Evolutionary conservation across 2,888 invertebrate species (phyloP).

Genomic region (Chaetogeoica ovagalla): DNA sequence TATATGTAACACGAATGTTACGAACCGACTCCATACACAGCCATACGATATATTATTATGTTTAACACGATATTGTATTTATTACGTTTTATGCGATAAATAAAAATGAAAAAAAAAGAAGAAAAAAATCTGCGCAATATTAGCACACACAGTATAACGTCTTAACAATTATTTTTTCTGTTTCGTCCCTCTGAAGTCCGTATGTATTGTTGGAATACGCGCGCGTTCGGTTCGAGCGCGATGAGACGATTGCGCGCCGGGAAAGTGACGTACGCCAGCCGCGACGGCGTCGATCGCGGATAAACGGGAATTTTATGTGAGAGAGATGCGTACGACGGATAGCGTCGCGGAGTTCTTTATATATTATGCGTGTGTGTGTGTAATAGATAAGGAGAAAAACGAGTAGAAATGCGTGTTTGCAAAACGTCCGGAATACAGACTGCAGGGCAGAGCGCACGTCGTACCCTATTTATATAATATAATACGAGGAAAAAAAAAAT

Average conservation of each 20-base stretch:
- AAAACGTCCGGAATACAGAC: not conserved
- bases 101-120: no score
- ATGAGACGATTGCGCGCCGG: not conserved
- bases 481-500: not conserved
- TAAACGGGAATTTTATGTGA: conserved; percentile 44
- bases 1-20: no score
- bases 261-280: conserved; percentile 34
- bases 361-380: not conserved
- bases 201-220: no score
- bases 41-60: no score
- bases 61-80: no score
- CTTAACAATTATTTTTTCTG: no score
- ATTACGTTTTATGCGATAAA: no score
- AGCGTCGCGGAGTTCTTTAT: conserved; percentile 1
- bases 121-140: no score
- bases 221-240: not conserved
- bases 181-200: no score
- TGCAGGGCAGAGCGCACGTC: not conserved
- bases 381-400: conserved; percentile 7
- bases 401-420: conserved; percentile 5
- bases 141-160: no score
- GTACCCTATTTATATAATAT: not conserved
- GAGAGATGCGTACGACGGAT: conserved; percentile 33
- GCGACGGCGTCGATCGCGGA: conserved; percentile 35
- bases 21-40: no score